Evolutionary conservation across 1,140 invertebrate genomes (phyloP).

Genomic region (Drosophila equinoxialis): DNA sequence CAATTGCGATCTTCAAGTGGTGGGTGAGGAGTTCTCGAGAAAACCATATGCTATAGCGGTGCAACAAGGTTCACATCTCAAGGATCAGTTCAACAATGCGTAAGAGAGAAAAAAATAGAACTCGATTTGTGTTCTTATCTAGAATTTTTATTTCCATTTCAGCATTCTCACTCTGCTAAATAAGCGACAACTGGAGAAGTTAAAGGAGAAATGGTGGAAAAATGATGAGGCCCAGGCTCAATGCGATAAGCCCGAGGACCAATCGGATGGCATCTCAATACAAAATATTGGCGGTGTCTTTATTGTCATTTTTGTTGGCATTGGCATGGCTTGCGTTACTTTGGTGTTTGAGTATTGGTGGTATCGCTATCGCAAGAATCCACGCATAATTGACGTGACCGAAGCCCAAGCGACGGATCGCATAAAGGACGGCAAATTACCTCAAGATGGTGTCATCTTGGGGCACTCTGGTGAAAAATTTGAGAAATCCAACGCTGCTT

Average conservation of each 20-base stretch:
- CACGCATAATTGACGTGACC: constrained; percentile 84
- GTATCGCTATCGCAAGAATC: constrained; percentile 89
- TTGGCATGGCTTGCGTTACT: constrained; percentile 94
- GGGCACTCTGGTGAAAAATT: constrained; percentile 75
- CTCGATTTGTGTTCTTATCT: neutral
- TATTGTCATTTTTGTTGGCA: constrained; percentile 97
- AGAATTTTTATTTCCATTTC: constrained; percentile 76
- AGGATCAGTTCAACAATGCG: constrained; percentile 96
- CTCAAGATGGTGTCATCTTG: constrained; percentile 69
- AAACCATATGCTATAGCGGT: constrained; percentile 98
- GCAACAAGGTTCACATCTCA: constrained; percentile 96
- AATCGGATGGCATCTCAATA: constrained; percentile 98
- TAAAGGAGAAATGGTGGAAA: constrained; percentile 98
- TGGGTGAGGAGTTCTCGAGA: constrained; percentile 97
- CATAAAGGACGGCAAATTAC: constrained; percentile 51
- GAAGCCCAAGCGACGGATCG: constrained; percentile 49
- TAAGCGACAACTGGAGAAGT: constrained; percentile 93
- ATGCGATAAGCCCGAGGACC: constrained; percentile 95
- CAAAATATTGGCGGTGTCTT: constrained; percentile 99
- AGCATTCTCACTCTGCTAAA: constrained; percentile 97
- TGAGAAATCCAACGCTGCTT: constrained; percentile 72
- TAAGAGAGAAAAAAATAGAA: constrained; percentile 79
- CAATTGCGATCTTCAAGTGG: constrained; percentile 94
- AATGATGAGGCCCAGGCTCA: constrained; percentile 90
- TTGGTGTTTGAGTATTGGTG: constrained; percentile 98